phyloP scores from a whole-genome alignment of 92 coral and sea anemone species.

The Blastomussa wellsi region DNA sequence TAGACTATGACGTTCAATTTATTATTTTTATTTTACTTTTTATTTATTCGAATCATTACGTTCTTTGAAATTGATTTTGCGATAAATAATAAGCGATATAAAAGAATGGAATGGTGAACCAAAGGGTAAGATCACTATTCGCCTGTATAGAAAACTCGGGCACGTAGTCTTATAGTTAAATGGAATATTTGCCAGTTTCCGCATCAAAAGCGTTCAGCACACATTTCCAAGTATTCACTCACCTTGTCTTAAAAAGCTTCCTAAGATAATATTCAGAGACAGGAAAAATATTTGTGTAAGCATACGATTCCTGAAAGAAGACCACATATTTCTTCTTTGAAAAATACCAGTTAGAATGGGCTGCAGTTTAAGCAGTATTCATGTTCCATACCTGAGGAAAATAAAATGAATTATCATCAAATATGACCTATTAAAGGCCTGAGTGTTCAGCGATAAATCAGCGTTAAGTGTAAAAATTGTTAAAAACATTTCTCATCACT shows the following conservation, averaged over 20 bases:
- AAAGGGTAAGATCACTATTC: no score
- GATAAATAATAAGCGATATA: no score
- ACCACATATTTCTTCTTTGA: background rate
- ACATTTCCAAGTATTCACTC: background rate
- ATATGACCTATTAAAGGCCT: background rate
- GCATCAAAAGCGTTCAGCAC: background rate
- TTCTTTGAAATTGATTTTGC: no score
- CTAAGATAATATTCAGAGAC: background rate
- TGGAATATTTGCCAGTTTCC: no score
- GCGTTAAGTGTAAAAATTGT: background rate
- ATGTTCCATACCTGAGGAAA: background rate
- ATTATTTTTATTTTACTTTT: no score
- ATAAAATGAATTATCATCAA: background rate
- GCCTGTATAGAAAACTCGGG: no score
- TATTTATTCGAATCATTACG: no score
- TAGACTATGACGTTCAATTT: no score
- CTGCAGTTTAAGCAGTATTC: background rate
- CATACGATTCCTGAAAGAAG: background rate
- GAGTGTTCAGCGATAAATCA: background rate
- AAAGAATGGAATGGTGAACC: no score
- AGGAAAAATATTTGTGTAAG: background rate
- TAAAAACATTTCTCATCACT: background rate
- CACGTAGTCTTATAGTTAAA: no score
- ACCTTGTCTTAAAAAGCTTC: conserved; percentile 1
- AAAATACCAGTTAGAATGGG: background rate